Percentiles rank a stretch among this genome's conserved stretches.
phyloP scores from a whole-genome alignment of 2,797 vertebrate species.

The Brotula barbata region DNA sequence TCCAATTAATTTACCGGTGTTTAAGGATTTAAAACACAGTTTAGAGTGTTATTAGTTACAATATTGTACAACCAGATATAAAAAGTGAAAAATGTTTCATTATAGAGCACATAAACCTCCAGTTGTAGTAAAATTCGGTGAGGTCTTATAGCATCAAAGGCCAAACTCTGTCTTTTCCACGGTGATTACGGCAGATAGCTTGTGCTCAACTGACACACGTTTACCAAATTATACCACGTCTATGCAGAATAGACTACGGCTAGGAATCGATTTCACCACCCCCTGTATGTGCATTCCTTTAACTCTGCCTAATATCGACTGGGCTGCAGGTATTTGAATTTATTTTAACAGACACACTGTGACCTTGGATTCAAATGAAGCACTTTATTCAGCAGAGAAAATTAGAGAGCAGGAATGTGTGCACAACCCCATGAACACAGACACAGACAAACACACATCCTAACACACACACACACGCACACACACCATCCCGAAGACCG shows the following conservation, averaged over 20 bases:
- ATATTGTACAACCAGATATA: no score
- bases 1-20: no score
- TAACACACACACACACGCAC: slow-evolving; percentile 7
- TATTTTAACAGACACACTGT: slow-evolving; percentile 29
- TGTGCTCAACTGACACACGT: slow-evolving; percentile 26
- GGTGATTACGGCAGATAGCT: background rate
- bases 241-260: slow-evolving; percentile 38
- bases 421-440: background rate
- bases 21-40: no score
- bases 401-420: slow-evolving; percentile 27
- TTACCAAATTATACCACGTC: slow-evolving; percentile 46
- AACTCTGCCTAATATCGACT: slow-evolving; percentile 43
- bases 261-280: slow-evolving; percentile 54
- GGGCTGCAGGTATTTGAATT: slow-evolving; percentile 44
- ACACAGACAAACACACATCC: slow-evolving; percentile 4
- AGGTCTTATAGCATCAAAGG: background rate
- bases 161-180: background rate
- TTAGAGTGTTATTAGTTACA: no score
- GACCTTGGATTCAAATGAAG: slow-evolving; percentile 59
- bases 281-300: slow-evolving; percentile 44
- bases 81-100: no score
- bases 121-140: background rate
- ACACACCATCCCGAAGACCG: slow-evolving; percentile 6
- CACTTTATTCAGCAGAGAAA: slow-evolving; percentile 38
- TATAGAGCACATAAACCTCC: background rate